Base-by-base conservation (phyloP, 2,888 invertebrate species). In the Melanargia galathea region DNA sequence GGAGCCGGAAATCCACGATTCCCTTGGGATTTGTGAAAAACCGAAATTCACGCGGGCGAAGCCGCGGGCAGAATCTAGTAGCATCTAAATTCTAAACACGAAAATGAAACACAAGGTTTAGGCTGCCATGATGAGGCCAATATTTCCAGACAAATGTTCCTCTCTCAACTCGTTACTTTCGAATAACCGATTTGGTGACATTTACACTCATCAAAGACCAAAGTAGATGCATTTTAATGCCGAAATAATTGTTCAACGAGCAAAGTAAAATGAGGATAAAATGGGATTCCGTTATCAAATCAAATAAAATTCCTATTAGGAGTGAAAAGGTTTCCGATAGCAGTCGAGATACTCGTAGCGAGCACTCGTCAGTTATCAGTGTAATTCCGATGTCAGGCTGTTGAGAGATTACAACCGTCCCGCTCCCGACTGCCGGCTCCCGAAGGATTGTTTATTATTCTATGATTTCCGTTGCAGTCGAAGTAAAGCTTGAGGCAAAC, bases 351-450 rank as follows among this genome's bases (percentile, higher is more conserved):
- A n/a, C n/a, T n/a, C n/a, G n/a, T n/a, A 49, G 52, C 57, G 63
- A 57, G 57, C 40, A 35, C 49, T 60, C 60, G 55, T 48, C 64
- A 64, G 60, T 64, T 64, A 56, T 40, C 63, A 45, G 56, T 22
- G 24, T 64, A 57, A 64, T 64, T 60, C 64, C 55, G 46, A 48
- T 48, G 60, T 60, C 64, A 56, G 45, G 48, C 60, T 18, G 22
- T 6, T 48, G 46, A 56, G 40, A 56, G 57, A 62, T 62, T 57
- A 62, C 57, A 52, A 16, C 11, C 20, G 52, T 35, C 1, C 20
- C 13, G 20, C 13, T 22, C 20, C 11, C 33, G 52, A 52, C 52
- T 18, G 18, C 2, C 35, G 20, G 18, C 10, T 51, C 30, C 10
- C 30, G 11, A 30, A 16, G 18, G 51, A 10, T 51, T 30, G 16